These are phyloP conservation scores for Caerostris darwini DNA, from an alignment of 1,140 invertebrate species.

Conservation along the genomic window DNA sequence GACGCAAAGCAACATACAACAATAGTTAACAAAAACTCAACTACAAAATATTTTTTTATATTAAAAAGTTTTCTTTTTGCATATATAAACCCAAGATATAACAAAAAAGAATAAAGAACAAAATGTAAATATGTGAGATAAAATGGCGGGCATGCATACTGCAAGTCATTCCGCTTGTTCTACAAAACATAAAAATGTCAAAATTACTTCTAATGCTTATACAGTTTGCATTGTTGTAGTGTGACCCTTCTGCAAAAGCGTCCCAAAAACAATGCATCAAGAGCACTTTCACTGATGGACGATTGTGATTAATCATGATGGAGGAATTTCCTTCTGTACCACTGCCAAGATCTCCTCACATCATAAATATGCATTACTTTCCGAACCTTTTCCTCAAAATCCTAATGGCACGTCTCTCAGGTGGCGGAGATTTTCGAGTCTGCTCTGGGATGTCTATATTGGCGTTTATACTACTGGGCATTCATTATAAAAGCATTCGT, in stretches of 20 bases:
- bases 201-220: slow-evolving; percentile 7
- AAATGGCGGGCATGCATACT: no score
- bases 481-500: neutral
- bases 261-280: slow-evolving; percentile 12
- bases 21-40: no score
- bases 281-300: neutral
- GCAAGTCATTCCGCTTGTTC: no score
- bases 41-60: no score
- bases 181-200: no score
- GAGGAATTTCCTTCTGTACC: slow-evolving; percentile 35
- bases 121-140: no score
- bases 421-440: slow-evolving; percentile 43
- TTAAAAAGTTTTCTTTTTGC: no score
- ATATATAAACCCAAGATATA: no score
- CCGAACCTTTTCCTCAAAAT: slow-evolving; percentile 53
- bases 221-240: neutral
- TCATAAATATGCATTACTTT: slow-evolving; percentile 64
- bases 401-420: slow-evolving; percentile 37
- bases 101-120: no score
- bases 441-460: slow-evolving; percentile 27
- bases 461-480: slow-evolving; percentile 37
- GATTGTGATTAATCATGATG: slow-evolving; percentile 42
- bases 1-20: no score
- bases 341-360: slow-evolving; percentile 10
- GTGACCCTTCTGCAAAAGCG: neutral